phyloP scores from a whole-genome alignment of 2,113 vertebrate species.

The Microcebus ravelobensis region DNA sequence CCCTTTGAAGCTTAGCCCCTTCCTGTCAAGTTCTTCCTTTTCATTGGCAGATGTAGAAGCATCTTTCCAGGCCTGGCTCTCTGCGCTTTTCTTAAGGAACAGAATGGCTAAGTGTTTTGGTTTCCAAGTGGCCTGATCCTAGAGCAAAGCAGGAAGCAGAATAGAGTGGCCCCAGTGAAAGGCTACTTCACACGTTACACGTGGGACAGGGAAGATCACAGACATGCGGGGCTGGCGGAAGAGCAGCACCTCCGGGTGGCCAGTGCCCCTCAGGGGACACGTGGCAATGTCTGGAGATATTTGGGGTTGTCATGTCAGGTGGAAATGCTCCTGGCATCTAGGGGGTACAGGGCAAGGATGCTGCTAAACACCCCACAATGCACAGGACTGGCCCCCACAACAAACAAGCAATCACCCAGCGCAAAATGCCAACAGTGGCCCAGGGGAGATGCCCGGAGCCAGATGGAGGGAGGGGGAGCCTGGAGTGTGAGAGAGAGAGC shows the following conservation, averaged over 20 bases:
- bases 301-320: not conserved
- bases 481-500: not conserved
- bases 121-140: not conserved
- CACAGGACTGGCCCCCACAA: not conserved
- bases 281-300: not conserved
- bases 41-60: not conserved
- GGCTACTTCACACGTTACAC: not conserved
- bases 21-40: not conserved
- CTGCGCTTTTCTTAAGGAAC: not conserved
- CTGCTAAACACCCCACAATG: not conserved
- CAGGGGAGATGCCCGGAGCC: not conserved
- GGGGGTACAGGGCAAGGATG: not conserved
- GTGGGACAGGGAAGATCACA: not conserved
- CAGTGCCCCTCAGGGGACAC: not conserved
- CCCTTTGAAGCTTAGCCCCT: not conserved
- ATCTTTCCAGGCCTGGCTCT: not conserved
- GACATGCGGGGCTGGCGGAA: not conserved
- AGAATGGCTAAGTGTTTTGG: not conserved
- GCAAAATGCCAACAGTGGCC: not conserved
- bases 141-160: not conserved
- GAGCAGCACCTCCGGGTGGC: not conserved
- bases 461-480: accelerated
- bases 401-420: no score
- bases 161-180: not conserved
- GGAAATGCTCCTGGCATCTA: not conserved